Base-by-base conservation (phyloP, 2,888 invertebrate species). In the Diarsia brunnea region DNA sequence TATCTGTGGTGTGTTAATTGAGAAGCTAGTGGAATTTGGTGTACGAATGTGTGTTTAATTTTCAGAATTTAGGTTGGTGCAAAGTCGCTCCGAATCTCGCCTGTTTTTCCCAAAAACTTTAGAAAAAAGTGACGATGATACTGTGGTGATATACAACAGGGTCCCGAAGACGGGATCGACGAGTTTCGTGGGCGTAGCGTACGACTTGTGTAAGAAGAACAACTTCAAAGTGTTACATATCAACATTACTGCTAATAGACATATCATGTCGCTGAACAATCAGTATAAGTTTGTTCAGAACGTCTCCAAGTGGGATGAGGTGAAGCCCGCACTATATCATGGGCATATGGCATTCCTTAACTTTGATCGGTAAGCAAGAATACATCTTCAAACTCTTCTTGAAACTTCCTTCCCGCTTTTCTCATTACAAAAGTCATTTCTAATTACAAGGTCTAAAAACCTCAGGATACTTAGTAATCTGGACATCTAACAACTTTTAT, bases 111-210 rank as follows among this genome's bases (percentile, higher is more conserved):
- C 94, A 60, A 95, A 92, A 89, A 71, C 87, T 19, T 60, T 84
- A 72, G 92, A 92, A 79, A 95, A 91, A 89, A 95, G 94, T 88
- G 97, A 97, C 75, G 97, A 98, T 91, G 97, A 98, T 90, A 92
- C 98, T 82, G 97, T 99, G 68, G 97, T 99, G 81, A 98, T 99
- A 88, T 99, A 99, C 94, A 99, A 99, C 95, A 97, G 99, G 90
- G 99, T 99, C 75, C 99, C 99, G 14, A 99, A 99, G 96, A 99
- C 99, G 51, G 99, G 99, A 24, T 99, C 99, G 31, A 99, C 99
- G 14, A 99, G 99, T 95, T 99, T 99, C 93, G 99, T 99, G 84
- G 99, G 99, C 78, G 97, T 99, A 78, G 98, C 98, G 0, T 99
- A 99, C 91, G 98, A 98, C 94, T 95, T 99, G 79, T 99, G 98